A percentile compares a stretch with the other conserved stretches of the same genome.
phyloP scores from a whole-genome alignment of 37 sponge, comb jelly and placozoan species.

The Petrosia ficiformis region DNA sequence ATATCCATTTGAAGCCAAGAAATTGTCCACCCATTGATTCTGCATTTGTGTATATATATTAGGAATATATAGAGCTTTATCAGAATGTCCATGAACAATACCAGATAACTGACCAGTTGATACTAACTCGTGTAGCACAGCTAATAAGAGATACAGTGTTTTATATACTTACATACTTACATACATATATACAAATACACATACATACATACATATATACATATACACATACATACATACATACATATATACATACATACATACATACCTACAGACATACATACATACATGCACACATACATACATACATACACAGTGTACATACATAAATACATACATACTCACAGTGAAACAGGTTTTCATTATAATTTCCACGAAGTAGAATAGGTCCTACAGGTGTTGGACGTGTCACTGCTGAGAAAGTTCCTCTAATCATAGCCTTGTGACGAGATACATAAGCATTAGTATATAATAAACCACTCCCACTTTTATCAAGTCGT shows the following conservation, averaged over 20 bases:
- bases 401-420: conserved; percentile 83
- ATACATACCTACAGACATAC: too few species aligned
- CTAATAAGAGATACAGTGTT: too few species aligned
- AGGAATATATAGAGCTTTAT: conserved; percentile 82
- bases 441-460: conserved; percentile 63
- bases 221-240: conserved; percentile 5
- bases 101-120: conserved; percentile 64
- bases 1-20: conserved; percentile 85
- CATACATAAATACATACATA: conserved; percentile 5
- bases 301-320: too few species aligned
- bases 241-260: neutral
- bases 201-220: conserved; percentile 9
- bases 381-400: conserved; percentile 47
- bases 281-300: too few species aligned
- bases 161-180: neutral
- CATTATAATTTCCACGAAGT: conserved; percentile 50
- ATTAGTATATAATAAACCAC: conserved; percentile 66
- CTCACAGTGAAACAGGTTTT: conserved; percentile 72
- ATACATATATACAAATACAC: conserved; percentile 1
- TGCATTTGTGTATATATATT: conserved; percentile 74
- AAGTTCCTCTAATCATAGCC: conserved; percentile 74
- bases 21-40: conserved; percentile 86
- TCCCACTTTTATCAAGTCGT: conserved; percentile 51
- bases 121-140: conserved; percentile 64
- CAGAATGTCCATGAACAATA: conserved; percentile 62